These are phyloP conservation scores for Arctia plantaginis DNA, from an alignment of 2,888 invertebrate genomes.

Conservation along the genomic window DNA sequence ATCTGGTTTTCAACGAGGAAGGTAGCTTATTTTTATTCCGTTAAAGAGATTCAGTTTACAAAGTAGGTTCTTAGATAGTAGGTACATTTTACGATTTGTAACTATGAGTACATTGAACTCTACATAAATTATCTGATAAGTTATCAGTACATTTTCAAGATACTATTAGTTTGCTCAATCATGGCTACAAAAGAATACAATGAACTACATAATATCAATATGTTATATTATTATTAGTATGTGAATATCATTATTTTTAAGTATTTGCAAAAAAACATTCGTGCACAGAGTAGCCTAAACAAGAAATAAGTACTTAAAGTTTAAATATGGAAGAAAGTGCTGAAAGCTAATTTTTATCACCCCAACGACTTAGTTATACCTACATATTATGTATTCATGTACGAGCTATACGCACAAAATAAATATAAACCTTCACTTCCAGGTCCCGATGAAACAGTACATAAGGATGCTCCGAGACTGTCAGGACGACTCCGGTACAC, in stretches of 20 bases:
- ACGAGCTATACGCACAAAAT: too few relatives aligned
- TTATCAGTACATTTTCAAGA: neutral
- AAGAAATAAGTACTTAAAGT: neutral
- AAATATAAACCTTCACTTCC: slow-evolving; percentile 21
- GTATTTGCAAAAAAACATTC: neutral
- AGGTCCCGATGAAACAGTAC: slow-evolving; percentile 63
- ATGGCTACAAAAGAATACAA: neutral
- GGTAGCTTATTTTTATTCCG: neutral
- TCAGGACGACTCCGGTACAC: slow-evolving; percentile 52
- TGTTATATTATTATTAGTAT: neutral
- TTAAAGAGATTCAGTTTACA: neutral
- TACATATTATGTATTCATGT: neutral
- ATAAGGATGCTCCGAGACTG: slow-evolving; percentile 66
- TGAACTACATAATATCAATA: too few relatives aligned
- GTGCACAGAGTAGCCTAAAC: neutral
- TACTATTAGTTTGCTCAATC: neutral
- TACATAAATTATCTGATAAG: neutral
- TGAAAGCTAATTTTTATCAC: neutral
- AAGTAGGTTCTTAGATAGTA: neutral
- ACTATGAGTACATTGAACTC: neutral
- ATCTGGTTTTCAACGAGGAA: neutral
- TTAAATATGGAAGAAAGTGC: neutral
- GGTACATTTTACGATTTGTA: neutral
- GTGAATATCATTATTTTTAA: neutral
- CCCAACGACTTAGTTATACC: neutral